Evolutionary conservation across 1,140 invertebrate genomes (phyloP), one percentile per base, ranked within the genome.

Genomic region (Caligus rogercresseyi): DNA sequence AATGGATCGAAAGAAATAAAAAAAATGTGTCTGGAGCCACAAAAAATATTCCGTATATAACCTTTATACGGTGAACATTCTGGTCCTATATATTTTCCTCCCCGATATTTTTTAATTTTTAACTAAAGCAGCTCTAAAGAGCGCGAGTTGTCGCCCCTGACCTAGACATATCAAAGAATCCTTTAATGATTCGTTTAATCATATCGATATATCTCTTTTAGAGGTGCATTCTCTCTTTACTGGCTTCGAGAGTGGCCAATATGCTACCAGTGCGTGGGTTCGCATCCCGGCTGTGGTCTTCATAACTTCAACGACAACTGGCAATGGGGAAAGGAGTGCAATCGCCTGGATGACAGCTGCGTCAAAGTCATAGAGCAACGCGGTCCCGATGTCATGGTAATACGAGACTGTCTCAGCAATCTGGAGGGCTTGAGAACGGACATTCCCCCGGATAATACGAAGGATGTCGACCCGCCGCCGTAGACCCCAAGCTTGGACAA

Each of bases 211-310:
- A 4, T 3, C 58, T 57, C 25, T 3, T 16, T 2, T 23, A 15
- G 2, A 16, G 25, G 55, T 16, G 3, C 25, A 20, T 51, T 57
- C 55, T 16, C 55, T 62, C 18, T 56, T 56, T 56, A 62, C 61
- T 54, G 61, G 61, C 2, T 62, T 62, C 14, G 61, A 62, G 25
- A 16, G 19, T 1, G 61, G 61, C 15, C 52, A 18, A 62, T 62
- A 16, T 93, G 89, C 71, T 92, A 92, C 70, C 80, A 83, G 71
- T 94, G 89, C 73, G 85, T 87, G 16, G 85, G 87, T 25, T 88
- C 86, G 18, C 84, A 87, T 62, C 88, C 88, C 16, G 89, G 89
- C 3, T 94, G 89, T 76, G 83, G 80, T 15, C 80, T 81, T 23
- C 80, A 81, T 14, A 66, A 69, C 64, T 86, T 93, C 66, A 88